Evolutionary conservation across 1,140 invertebrate species (phyloP), one percentile per base, ranked within the genome.

Genomic region (Apis laboriosa): DNA sequence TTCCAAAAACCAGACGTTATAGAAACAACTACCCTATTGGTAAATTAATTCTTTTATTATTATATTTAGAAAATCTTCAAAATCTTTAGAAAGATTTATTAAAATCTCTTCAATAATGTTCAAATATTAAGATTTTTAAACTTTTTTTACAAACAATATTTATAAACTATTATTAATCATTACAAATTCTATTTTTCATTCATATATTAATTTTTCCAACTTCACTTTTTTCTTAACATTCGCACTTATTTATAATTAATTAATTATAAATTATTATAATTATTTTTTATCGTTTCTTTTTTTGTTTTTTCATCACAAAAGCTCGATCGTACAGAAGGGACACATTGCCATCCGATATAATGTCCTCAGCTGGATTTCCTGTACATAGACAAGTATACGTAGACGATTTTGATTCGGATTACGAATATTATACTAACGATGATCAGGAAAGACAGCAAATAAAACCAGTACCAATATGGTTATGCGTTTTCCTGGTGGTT

Each of bases 391-490:
- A 95, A 87, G 91, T 94, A 77, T 95, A 95, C 77, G 92, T 92
- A 1, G 95, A 96, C 74, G 95, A 95, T 63, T 94, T 93, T 72
- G 95, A 95, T 28, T 94, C 94, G 13, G 95, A 95, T 77, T 92
- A 94, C 72, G 94, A 94, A 77, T 93, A 93, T 83, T 93, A 94
- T 43, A 91, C 90, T 9, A 92, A 92, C 71, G 92, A 92, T 17
- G 94, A 94, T 17, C 82, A 91, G 9, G 90, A 91, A 61, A 87
- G 90, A 80, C 89, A 92, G 2, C 91, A 93, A 90, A 96, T 95
- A 84, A 96, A 96, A 90, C 97, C 97, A 0, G 97, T 98, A 5
- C 98, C 98, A 0, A 98, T 99, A 88, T 98, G 97, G 97, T 93
- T 99, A 51, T 98, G 97, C 91, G 96, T 98, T 60, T 96, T 97